Percentiles rank a stretch among this genome's conserved stretches.
Conservation (phyloP, 1,140 invertebrate species). For the Lordiphosa collinella region DNA sequence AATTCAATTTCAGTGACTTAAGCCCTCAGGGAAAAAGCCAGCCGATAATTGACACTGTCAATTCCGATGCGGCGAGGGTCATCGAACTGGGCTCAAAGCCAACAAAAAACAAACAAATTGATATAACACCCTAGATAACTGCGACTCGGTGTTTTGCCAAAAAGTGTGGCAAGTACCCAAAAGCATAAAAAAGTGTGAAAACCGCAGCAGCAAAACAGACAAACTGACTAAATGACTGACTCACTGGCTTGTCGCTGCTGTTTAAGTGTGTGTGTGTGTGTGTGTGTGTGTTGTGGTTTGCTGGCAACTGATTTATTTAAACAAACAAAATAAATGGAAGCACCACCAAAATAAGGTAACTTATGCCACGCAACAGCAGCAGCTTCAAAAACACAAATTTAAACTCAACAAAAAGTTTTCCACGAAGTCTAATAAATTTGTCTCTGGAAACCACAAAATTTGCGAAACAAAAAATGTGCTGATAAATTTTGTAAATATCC, state of each 20-base stretch:
- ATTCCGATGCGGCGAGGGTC: constrained; percentile 18
- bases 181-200: constrained; percentile 57
- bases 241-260: constrained; percentile 24
- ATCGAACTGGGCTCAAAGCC: constrained; percentile 42
- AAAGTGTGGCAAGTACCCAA: constrained; percentile 27
- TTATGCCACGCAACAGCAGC: constrained; percentile 22
- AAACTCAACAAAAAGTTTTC: constrained; percentile 1
- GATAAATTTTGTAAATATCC: not conserved
- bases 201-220: constrained; percentile 40
- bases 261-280: constrained; percentile 23
- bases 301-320: constrained; percentile 52
- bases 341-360: constrained; percentile 33
- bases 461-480: constrained; percentile 2
- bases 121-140: constrained; percentile 65
- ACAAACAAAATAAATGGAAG: constrained; percentile 26
- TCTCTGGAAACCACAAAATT: no score
- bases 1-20: constrained; percentile 54
- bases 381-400: not conserved
- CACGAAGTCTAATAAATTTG: constrained; percentile 1
- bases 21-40: constrained; percentile 7
- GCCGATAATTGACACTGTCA: constrained; percentile 39
- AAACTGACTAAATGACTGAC: constrained; percentile 48
- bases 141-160: constrained; percentile 19
- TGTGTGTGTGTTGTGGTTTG: constrained; percentile 34
- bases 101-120: constrained; percentile 66